phyloP scores from a whole-genome alignment of 2,888 invertebrate genomes.

The Acleris literana region DNA sequence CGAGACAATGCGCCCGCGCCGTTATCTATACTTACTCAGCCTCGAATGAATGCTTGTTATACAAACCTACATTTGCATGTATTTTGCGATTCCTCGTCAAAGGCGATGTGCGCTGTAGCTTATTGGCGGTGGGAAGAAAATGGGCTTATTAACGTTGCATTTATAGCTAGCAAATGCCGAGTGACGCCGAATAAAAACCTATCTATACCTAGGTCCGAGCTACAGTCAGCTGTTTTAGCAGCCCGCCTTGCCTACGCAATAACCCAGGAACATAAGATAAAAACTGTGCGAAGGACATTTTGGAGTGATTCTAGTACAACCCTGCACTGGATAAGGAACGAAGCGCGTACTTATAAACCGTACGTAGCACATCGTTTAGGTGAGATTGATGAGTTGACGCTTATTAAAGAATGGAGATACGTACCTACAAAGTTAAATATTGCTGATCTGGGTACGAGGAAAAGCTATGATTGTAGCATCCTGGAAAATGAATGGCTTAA shows the following conservation, averaged over 20 bases:
- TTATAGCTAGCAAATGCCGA: constrained; percentile 16
- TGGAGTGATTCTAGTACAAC: constrained; percentile 43
- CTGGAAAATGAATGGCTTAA: constrained; percentile 1
- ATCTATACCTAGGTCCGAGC: constrained; percentile 23
- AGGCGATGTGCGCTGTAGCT: constrained; percentile 3
- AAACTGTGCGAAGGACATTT: constrained; percentile 13
- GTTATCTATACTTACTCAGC: not conserved
- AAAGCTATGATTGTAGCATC: not conserved
- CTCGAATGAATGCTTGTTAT: not conserved
- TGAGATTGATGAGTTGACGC: constrained; percentile 42
- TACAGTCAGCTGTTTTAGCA: constrained; percentile 29
- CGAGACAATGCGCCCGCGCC: not conserved
- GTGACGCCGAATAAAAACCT: constrained; percentile 24
- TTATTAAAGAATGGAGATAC: constrained; percentile 44
- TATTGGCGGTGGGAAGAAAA: constrained; percentile 4
- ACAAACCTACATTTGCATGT: constrained; percentile 28
- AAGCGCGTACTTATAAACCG: constrained; percentile 38
- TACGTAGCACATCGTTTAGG: constrained; percentile 42
- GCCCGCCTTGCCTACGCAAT: constrained; percentile 16
- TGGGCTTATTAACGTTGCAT: constrained; percentile 2
- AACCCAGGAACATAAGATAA: constrained; percentile 10
- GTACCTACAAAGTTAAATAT: constrained; percentile 43
- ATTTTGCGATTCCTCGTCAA: constrained; percentile 29
- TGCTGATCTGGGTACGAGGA: constrained; percentile 35
- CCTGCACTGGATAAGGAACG: constrained; percentile 41